Evolutionary conservation across 2,797 vertebrate genomes (phyloP).

Genomic region (Mormyrus proboscirostris): DNA sequence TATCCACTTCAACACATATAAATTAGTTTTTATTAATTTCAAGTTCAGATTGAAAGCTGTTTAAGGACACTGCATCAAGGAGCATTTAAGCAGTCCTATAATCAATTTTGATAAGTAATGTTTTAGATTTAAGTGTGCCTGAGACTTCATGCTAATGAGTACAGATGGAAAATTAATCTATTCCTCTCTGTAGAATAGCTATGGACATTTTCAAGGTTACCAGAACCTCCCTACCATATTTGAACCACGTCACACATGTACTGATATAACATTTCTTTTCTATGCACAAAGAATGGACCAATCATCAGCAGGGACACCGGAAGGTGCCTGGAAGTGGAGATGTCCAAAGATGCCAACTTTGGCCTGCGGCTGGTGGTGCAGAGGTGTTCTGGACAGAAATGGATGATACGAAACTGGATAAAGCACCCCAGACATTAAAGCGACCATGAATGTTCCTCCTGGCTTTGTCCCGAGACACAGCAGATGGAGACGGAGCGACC

Average conservation of each 20-base stretch:
- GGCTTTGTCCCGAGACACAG: not conserved
- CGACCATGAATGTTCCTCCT: not conserved
- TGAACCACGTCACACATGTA: not conserved
- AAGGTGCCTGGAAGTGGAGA: constrained; percentile 90
- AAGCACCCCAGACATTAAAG: constrained; percentile 80
- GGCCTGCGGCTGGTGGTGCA: constrained; percentile 90
- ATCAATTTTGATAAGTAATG: not conserved
- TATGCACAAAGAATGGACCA: constrained; percentile 73
- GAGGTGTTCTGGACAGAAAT: constrained; percentile 94
- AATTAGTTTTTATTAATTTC: not conserved
- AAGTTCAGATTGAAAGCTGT: not conserved
- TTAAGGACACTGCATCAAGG: not conserved
- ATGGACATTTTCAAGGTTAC: not conserved
- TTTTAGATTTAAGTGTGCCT: not conserved
- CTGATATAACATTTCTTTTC: not conserved
- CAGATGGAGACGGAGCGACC: constrained; percentile 20
- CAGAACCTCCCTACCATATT: not conserved
- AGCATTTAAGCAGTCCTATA: not conserved
- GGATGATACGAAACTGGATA: constrained; percentile 98
- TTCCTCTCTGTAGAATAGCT: not conserved
- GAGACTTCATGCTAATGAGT: not conserved
- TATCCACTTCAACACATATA: not conserved
- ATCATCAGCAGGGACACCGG: constrained; percentile 92
- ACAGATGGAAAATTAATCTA: not conserved
- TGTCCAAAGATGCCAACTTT: constrained; percentile 94